Evolutionary conservation across 2,113 vertebrate species (phyloP).

Genomic region (Ramphastos sulfuratus): DNA sequence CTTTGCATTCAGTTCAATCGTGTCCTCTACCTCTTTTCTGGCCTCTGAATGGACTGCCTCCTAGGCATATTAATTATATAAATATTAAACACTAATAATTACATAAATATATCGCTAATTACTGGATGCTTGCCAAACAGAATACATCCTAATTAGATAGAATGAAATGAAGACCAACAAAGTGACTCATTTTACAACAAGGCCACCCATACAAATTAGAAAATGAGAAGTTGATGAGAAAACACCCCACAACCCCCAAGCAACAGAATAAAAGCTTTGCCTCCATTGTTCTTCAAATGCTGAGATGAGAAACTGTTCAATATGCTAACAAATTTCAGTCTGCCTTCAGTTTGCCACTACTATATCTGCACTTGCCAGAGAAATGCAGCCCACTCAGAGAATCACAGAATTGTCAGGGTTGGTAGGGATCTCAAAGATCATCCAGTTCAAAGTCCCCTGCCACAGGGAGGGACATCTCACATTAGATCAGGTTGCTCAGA

Average conservation of each 20-base stretch:
- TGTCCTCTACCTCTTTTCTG: neutral
- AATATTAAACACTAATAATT: conserved; percentile 54
- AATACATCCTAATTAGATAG: conserved; percentile 1
- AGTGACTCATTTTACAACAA: conserved; percentile 10
- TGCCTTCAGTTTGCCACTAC: neutral
- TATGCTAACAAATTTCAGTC: neutral
- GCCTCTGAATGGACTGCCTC: conserved; percentile 4
- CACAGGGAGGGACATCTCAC: too few relatives aligned
- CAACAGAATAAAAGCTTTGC: neutral
- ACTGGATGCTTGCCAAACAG: conserved; percentile 32
- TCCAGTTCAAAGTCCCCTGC: too few relatives aligned
- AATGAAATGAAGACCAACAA: conserved; percentile 36
- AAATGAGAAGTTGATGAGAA: neutral
- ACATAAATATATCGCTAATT: conserved; percentile 34
- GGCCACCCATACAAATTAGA: neutral
- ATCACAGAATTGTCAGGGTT: too few relatives aligned
- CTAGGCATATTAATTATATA: conserved; percentile 30
- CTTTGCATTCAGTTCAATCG: neutral
- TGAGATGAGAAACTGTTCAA: neutral
- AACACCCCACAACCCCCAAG: neutral
- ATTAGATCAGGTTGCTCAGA: too few relatives aligned
- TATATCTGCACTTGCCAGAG: neutral
- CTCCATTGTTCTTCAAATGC: neutral
- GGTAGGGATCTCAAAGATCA: too few relatives aligned
- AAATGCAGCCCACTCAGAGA: neutral